A percentile compares a stretch with the other conserved stretches of the same genome.
Evolutionary conservation across 2,113 vertebrate genomes (phyloP).

Genomic region (Semnornis frantzii): DNA sequence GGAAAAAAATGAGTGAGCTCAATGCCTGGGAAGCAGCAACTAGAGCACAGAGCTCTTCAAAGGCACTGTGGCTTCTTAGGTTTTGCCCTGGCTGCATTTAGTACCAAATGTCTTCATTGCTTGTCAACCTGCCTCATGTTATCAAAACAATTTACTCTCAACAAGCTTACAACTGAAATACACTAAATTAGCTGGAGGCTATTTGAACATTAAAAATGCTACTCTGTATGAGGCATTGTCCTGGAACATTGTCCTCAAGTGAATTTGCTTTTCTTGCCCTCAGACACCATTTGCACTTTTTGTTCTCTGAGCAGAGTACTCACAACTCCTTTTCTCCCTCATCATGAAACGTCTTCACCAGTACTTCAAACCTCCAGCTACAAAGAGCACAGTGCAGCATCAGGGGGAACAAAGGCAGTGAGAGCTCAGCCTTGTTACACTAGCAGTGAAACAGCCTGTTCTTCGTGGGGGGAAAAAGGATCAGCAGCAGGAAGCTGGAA

Average conservation of each 20-base stretch:
- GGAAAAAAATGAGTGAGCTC: background rate
- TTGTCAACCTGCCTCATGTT: background rate
- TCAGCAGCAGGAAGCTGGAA: background rate
- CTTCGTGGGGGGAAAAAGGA: background rate
- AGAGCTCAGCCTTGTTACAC: background rate
- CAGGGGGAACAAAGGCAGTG: background rate
- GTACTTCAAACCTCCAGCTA: background rate
- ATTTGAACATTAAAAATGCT: background rate
- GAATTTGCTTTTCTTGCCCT: background rate
- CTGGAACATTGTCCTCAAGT: background rate
- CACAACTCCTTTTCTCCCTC: background rate
- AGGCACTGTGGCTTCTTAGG: background rate
- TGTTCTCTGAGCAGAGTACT: background rate
- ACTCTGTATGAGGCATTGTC: background rate
- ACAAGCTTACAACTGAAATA: background rate
- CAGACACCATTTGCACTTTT: background rate
- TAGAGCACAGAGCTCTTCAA: background rate
- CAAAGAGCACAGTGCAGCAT: rapidly evolving
- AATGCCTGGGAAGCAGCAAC: background rate
- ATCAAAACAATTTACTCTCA: background rate
- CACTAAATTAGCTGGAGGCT: background rate
- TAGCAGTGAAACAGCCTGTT: background rate
- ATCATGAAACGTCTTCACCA: background rate
- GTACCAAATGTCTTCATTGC: background rate
- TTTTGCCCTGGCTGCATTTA: background rate